Percentiles rank a stretch among this genome's conserved stretches.
phyloP scores from a whole-genome alignment of 2,113 vertebrate species.

The Nesogale talazaci region DNA sequence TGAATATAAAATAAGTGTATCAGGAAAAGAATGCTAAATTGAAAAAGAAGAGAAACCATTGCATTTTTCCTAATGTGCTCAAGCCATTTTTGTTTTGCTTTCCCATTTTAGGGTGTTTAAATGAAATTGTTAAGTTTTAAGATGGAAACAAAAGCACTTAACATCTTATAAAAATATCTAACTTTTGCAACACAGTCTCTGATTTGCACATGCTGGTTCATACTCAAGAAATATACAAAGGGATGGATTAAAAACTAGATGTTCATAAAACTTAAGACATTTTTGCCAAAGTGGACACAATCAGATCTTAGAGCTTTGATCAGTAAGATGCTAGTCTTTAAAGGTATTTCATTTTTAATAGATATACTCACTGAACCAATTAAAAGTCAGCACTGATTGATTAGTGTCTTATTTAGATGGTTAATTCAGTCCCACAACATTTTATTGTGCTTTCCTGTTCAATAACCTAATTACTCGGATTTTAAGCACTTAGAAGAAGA shows the following conservation, averaged over 20 bases:
- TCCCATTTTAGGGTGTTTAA: not conserved
- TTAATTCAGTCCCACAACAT: conserved; percentile 72
- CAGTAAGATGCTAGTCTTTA: not conserved
- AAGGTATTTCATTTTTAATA: not conserved
- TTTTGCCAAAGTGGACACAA: conserved; percentile 67
- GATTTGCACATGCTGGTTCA: not conserved
- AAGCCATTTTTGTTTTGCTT: conserved; percentile 31
- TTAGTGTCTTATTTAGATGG: conserved; percentile 47
- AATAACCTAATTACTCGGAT: conserved; percentile 65
- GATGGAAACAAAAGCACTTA: conserved; percentile 9
- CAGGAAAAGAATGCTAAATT: not conserved
- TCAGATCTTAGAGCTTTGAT: not conserved
- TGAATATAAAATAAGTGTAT: not conserved
- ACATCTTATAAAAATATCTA: not conserved
- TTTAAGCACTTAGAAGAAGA: conserved; percentile 67
- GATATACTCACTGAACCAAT: conserved; percentile 32
- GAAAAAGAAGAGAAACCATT: not conserved
- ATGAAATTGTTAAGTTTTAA: conserved; percentile 66
- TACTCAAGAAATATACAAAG: conserved; percentile 33
- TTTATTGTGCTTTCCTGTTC: conserved; percentile 37
- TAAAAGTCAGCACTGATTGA: conserved; percentile 66
- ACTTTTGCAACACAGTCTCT: not conserved
- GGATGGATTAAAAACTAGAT: conserved; percentile 64
- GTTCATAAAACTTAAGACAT: conserved; percentile 69
- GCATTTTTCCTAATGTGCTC: conserved; percentile 42